Evolutionary conservation across 2,797 vertebrate genomes (phyloP), one percentile per base, ranked within the genome.

Genomic region (Chloroceryle amazona): DNA sequence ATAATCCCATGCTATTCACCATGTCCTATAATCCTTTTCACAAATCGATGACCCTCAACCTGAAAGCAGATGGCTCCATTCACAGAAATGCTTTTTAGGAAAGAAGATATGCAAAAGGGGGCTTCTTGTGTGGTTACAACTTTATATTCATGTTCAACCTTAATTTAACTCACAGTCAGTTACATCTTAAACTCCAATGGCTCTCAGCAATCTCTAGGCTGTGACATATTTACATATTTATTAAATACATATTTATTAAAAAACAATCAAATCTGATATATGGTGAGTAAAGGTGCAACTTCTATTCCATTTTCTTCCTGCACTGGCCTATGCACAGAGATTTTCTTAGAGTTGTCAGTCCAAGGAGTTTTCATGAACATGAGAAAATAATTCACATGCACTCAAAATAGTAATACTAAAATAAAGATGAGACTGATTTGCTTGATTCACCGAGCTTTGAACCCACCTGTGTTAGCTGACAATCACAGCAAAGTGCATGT

Each of bases 361-460:
- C 49, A 39, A 66, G 42, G 29, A 86, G 46, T 66, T 96, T 61
- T 61, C 54, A 55, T 9, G 52, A 83, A 58, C 54, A 41, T n/a
- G 28, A 82, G 10, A 18, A 86, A 93, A 81, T 65, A 49, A 47
- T 33, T 79, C 68, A 51, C 55, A 66, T 22, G 37, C 44, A 70
- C n/a, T 49, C 52, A 94, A 81, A 90, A 73, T 9, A 81, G 61
- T 23, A 72, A 61, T 13, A 61, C 33, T 87, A 70, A 94, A 94
- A 92, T 78, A 94, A 90, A 89, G 26, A 94, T 71, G 72, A 85
- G 74, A 81, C 4, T 25, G 12, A 31, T 90, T 89, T 63, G 10
- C 35, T 55, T 80, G 65, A 82, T 94, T 87, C 86, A 82, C 58
- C 0, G 4, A 86, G 88, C 70, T 86, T 72, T 96, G 91, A 96